phyloP scores from a whole-genome alignment of 2,888 invertebrate genomes.

The Timema cristinae region DNA sequence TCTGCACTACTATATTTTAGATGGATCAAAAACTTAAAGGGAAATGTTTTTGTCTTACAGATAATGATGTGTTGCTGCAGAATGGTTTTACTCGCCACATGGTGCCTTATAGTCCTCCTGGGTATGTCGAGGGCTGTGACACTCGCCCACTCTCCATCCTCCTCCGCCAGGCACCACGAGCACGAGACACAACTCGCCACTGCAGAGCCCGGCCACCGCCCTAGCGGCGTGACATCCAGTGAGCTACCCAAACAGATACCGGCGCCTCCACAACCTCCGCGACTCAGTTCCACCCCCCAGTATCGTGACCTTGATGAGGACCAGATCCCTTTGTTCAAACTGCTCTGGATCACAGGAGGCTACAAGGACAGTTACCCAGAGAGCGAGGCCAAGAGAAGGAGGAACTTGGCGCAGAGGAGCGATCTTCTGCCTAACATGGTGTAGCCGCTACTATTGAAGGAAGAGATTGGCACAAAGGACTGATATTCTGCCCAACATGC shows the following conservation, averaged over 20 bases:
- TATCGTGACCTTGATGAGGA: constrained; percentile 27
- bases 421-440: constrained; percentile 16
- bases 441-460: not conserved
- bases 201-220: constrained; percentile 5
- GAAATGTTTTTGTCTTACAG: no score
- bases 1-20: no score
- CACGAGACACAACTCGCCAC: not conserved
- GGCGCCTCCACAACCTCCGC: constrained; percentile 42
- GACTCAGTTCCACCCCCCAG: constrained; percentile 32
- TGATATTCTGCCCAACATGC: constrained; percentile 36
- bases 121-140: no score
- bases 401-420: not conserved
- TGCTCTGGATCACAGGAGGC: constrained; percentile 25
- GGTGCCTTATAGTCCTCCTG: no score
- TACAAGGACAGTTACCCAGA: no score
- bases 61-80: no score
- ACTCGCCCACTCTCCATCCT: no score
- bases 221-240: constrained; percentile 41
- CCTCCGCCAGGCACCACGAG: not conserved
- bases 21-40: no score
- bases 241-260: constrained; percentile 47
- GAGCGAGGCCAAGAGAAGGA: no score
- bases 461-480: constrained; percentile 38
- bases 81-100: no score
- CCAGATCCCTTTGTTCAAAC: constrained; percentile 25